Base-by-base conservation (phyloP, 2,888 invertebrate species). In the Laspeyria flexula region DNA sequence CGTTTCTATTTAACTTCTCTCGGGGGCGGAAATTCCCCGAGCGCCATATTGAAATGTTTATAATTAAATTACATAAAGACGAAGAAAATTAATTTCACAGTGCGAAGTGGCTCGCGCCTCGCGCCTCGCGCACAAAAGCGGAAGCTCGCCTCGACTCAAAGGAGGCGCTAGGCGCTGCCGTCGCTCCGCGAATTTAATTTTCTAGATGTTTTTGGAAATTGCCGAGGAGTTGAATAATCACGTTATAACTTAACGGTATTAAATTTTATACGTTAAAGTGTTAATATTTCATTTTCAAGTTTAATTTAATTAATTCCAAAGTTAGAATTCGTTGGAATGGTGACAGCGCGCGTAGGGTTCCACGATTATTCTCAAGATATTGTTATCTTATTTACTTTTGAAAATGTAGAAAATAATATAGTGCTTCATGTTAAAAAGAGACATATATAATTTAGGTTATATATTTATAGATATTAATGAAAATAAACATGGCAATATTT, bases 41-140 rank as follows among this genome's bases (percentile, higher is more conserved):
- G 88, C 91, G 90, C 90, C 88, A 91, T 92, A 92, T 91, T 91
- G 92, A 92, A 92, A 92, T 92, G 92, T 91, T 92, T 92, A 92
- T 92, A 92, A 92, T 92, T 92, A 90, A 92, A 92, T 92, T 92
- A 92, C 90, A 92, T 92, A 92, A 92, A 91, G 92, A 91, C 91
- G 92, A 91, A 92, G 90, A 91, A 92, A 92, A 92, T 92, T 92
- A 92, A 92, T 92, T 92, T 92, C 91, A 86, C 86, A 85, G 86
- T 82, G 85, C 87, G 85, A 88, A 91, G 90, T 91, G 90, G 90
- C 88, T 84, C 83, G 84, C 85, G 78, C 70, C 62, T 57, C 61
- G 63, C 62, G 64, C 57, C 69, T 68, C 63, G 60, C 60, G 77
- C 77, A 85, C 83, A 86, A 89, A 88, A 87, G 89, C 86, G 83